phyloP scores from a whole-genome alignment of 2,797 vertebrate species.

The Micromesistius poutassou region DNA sequence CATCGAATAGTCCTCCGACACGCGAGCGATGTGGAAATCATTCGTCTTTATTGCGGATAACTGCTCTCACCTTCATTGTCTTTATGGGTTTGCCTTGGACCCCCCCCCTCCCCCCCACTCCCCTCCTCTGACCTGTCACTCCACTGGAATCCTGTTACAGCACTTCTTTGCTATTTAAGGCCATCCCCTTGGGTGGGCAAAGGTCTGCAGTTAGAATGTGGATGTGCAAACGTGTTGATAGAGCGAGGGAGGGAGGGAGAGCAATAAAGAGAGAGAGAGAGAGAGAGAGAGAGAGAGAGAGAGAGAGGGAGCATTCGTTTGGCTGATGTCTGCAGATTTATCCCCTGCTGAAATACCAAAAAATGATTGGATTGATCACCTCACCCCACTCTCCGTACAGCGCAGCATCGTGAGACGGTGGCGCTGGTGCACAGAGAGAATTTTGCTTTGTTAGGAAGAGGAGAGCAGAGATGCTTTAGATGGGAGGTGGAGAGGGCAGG shows the following conservation, averaged over 20 bases:
- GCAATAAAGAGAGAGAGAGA: constrained; percentile 7
- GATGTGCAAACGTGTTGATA: neutral
- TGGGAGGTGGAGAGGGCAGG: neutral
- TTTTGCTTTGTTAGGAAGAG: neutral
- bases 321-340: constrained; percentile 20
- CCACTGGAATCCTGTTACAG: constrained; percentile 62
- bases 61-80: neutral
- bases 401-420: constrained; percentile 27
- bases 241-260: constrained; percentile 15
- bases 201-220: constrained; percentile 1
- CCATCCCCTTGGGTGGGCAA: constrained; percentile 38
- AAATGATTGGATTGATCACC: constrained; percentile 52
- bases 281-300: constrained; percentile 13
- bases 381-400: constrained; percentile 51
- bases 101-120: no score
- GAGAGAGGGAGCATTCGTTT: neutral
- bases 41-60: neutral
- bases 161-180: constrained; percentile 25
- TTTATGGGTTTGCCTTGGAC: neutral
- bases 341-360: constrained; percentile 28
- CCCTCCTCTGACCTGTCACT: constrained; percentile 53
- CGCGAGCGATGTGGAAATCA: neutral
- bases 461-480: neutral
- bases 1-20: neutral
- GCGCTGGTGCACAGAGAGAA: constrained; percentile 11